Evolutionary conservation across 2,797 vertebrate species (phyloP).

Genomic region (Phylloscopus collybita): DNA sequence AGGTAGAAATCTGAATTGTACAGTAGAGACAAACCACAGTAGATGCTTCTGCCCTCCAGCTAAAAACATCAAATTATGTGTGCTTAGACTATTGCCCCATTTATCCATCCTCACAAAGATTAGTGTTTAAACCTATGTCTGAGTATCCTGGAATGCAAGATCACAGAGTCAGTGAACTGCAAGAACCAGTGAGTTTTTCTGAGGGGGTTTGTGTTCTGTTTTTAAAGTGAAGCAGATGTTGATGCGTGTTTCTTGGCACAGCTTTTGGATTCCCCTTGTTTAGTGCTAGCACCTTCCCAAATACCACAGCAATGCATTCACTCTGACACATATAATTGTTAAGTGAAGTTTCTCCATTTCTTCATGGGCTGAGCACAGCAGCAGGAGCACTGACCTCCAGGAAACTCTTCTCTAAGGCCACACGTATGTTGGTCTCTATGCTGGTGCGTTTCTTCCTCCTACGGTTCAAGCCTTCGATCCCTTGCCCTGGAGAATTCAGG

Average conservation of each 20-base stretch:
- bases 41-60: neutral
- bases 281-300: neutral
- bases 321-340: neutral
- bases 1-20: neutral
- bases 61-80: neutral
- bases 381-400: constrained; percentile 88
- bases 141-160: neutral
- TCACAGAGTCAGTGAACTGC: neutral
- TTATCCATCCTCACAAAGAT: neutral
- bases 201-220: neutral
- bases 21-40: neutral
- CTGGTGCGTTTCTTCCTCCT: constrained; percentile 99
- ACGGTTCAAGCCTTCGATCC: constrained; percentile 95
- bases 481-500: constrained; percentile 92
- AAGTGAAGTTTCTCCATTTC: neutral
- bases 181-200: neutral
- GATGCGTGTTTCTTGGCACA: neutral
- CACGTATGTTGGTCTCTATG: constrained; percentile 99
- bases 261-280: neutral
- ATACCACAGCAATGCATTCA: neutral
- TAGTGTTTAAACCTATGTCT: neutral
- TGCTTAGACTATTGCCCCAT: neutral
- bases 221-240: neutral
- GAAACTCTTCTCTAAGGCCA: constrained; percentile 99
- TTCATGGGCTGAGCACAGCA: neutral